Evolutionary conservation across 2,888 invertebrate species (phyloP), one percentile per base, ranked within the genome.

Genomic region (Pharmacophagus antenor): DNA sequence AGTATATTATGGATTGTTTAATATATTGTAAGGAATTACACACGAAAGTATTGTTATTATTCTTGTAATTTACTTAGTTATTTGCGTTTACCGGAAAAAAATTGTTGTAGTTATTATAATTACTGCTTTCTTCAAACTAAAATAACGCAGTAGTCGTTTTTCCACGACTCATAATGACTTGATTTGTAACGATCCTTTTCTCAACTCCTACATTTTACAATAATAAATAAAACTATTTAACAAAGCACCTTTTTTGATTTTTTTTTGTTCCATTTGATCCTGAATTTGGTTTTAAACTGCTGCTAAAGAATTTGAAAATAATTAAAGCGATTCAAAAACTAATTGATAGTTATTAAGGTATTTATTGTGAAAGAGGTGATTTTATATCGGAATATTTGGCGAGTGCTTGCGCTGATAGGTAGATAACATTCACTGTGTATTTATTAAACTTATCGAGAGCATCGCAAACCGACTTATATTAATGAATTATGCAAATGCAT

Each of bases 401-500:
- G 20, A 25, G 3, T 25, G 41, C 23, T 18, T 37, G 31, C 46
- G 31, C 47, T 47, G 55, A 55, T 46, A 27, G 54, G 18, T 53
- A 58, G 56, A 63, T 58, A 54, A 47, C 46, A 42, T 46, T 56
- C 53, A 47, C 52, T 52, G 18, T 50, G 52, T 62, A 62, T 62
- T 62, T 84, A 81, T 84, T 80, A 74, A 73, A 76, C 79, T 83
- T 84, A 86, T 85, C 72, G 83, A 77, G 77, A 79, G 77, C 82
- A 86, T 85, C 85, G 79, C 75, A 65, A 68, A 70, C 67, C 72
- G 86, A 85, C 85, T 76, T 81, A 77, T 86, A 86, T 83, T 83
- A 85, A 87, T 86, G 85, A 84, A 85, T 84, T 86, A 86, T 87
- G 85, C 79, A 84, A 86, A 87, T 87, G 72, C 65, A 71, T 68